Evolutionary conservation across 2,113 vertebrate species (phyloP), one percentile per base, ranked within the genome.

Genomic region (Ia io): DNA sequence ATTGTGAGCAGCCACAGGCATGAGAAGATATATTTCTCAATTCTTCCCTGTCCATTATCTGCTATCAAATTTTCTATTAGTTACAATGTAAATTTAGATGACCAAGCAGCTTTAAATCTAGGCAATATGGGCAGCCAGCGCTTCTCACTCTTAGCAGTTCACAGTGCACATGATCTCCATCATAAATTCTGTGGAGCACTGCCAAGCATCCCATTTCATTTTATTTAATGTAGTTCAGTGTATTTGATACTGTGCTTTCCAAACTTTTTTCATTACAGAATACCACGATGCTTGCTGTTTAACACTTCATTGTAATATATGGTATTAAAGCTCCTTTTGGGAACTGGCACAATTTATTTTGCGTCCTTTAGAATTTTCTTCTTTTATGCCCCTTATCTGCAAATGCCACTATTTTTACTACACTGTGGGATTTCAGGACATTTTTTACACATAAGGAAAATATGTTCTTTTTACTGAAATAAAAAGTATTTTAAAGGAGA

Each of bases 101-200:
- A 32, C 9, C 79, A 84, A 28, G 17, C 17, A 37, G 4, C 59
- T 70, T 61, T 82, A 82, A 67, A 20, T 49, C 12, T 20, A 32
- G 53, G 44, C 4, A n/a, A 47, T 1, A 1, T 7, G 6, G 51
- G 2, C 35, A 53, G 25, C 5, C 30, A 32, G 9, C 1, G 5
- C 6, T 49, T 30, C 3, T n/a, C 1, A 9, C 3, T 17, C 14
- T 88, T 37, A 63, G 35, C 37, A 22, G n/a, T 16, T 91, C 9
- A 22, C 9, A n/a, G 18, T 12, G 18, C 1, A 74, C 1, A 30
- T 1, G 1, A 12, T 35, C 3, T 40, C 0, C 37, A 7, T 40
- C 18, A 42, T 23, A 77, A 18, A 1, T n/a, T 61, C 37, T 49
- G 47, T 16, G 4, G 22, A 56, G 9, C 70, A 56, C 4, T 49